A percentile compares a stretch with the other conserved stretches of the same genome.
These are phyloP conservation scores for Excalfactoria chinensis DNA, from an alignment of 2,113 vertebrate species.

Conservation along the genomic window DNA sequence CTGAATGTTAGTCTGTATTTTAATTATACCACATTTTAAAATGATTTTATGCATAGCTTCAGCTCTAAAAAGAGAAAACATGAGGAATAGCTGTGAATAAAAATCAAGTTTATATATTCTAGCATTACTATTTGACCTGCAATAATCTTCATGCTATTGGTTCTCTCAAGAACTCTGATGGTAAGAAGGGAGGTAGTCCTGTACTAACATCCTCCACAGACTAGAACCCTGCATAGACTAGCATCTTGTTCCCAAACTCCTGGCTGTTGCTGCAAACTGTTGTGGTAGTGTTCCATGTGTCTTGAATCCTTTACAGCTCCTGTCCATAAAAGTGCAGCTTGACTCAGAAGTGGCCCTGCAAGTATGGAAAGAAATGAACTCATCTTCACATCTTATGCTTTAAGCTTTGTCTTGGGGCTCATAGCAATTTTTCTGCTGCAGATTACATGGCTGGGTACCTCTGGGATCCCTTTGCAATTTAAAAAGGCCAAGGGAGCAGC, in stretches of 20 bases:
- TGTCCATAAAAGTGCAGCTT: not conserved
- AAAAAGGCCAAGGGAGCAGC: constrained; percentile 47
- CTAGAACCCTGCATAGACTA: not conserved
- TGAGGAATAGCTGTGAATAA: not conserved
- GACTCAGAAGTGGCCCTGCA: constrained; percentile 21
- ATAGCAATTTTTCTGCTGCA: constrained; percentile 24
- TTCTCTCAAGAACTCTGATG: not conserved
- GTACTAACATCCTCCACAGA: not conserved
- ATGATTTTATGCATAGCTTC: not conserved
- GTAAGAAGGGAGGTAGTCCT: not conserved
- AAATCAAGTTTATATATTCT: not conserved
- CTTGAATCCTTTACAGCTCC: not conserved
- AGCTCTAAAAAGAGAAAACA: not conserved
- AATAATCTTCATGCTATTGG: not conserved
- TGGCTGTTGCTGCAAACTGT: not conserved
- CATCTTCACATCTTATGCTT: constrained; percentile 33
- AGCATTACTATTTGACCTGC: not conserved
- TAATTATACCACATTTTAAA: not conserved
- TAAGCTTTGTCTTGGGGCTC: constrained; percentile 46
- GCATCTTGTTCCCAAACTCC: not conserved
- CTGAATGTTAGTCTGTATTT: not conserved
- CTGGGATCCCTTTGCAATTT: constrained; percentile 50
- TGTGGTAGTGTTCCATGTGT: not conserved
- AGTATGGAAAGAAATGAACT: constrained; percentile 27
- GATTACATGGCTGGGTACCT: constrained; percentile 36